Percentiles rank a stretch among this genome's conserved stretches.
These are phyloP conservation scores for Gyrodactylus salaris DNA, from an alignment of 1,140 invertebrate species.

Conservation along the genomic window DNA sequence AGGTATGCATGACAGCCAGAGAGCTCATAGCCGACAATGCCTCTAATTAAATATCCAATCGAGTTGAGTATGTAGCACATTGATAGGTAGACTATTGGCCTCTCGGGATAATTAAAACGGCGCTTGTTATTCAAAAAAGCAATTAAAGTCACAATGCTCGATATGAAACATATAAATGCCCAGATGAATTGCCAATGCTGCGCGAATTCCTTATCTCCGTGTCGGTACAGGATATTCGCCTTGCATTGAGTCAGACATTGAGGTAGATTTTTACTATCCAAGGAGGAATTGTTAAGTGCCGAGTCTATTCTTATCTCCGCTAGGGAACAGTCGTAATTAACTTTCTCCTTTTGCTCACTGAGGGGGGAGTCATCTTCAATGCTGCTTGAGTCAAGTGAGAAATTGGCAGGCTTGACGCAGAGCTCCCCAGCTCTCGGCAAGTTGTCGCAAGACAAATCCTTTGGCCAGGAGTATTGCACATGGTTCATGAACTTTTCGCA, in stretches of 20 bases:
- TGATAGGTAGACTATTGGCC: conserved; percentile 79
- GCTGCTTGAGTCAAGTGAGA: neutral
- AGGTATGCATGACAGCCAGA: conserved; percentile 11
- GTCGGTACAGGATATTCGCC: conserved; percentile 14
- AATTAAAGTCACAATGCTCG: conserved; percentile 18
- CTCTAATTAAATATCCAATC: conserved; percentile 48
- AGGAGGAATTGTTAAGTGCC: no score
- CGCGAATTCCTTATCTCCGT: conserved; percentile 23
- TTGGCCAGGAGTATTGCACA: conserved; percentile 57
- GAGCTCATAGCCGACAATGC: conserved; percentile 31
- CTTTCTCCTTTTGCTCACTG: no score
- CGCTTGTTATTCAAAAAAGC: conserved; percentile 28
- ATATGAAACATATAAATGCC: conserved; percentile 17
- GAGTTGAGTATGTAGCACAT: conserved; percentile 78
- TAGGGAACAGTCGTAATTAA: no score
- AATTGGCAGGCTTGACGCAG: neutral
- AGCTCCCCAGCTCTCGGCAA: neutral
- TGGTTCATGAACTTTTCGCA: conserved; percentile 51
- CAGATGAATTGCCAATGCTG: conserved; percentile 19
- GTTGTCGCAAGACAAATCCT: conserved; percentile 41
- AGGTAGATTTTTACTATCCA: neutral
- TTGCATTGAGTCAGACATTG: conserved; percentile 11
- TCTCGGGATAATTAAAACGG: conserved; percentile 72
- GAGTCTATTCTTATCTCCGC: neutral
- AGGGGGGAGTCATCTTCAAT: no score